Conservation (phyloP, 2,888 invertebrate genomes). For the Ophion slaviceki region DNA sequence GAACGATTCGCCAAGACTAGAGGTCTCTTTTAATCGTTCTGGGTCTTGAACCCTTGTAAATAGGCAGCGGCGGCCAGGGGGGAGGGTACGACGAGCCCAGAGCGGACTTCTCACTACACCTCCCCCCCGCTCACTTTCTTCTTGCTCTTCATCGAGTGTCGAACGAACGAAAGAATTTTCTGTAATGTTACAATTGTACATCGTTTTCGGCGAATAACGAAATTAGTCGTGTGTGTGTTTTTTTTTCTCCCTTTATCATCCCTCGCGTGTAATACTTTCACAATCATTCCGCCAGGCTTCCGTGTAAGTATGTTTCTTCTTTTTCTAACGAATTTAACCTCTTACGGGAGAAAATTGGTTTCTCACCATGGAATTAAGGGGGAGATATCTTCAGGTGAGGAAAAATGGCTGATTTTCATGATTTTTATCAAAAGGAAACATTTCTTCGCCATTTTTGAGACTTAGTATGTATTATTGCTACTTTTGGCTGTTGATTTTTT, state of each 20-base stretch:
- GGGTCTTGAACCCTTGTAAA: constrained; percentile 19
- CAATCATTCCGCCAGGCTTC: neutral
- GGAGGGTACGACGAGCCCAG: constrained; percentile 4
- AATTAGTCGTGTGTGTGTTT: neutral
- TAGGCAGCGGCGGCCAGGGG: neutral
- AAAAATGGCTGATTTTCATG: no score
- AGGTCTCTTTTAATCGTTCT: constrained; percentile 27
- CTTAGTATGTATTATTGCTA: no score
- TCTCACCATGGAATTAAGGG: no score
- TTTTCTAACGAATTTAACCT: no score
- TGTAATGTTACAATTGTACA: neutral
- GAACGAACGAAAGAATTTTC: neutral
- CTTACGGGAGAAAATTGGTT: no score
- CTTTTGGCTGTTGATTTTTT: no score
- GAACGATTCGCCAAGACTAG: constrained; percentile 12
- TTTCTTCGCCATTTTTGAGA: no score
- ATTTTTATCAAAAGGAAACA: no score
- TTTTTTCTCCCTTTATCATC: neutral
- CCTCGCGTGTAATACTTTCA: neutral
- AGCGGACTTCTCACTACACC: neutral
- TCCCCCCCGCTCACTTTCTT: neutral
- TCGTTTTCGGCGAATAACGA: neutral
- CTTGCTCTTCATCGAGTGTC: neutral
- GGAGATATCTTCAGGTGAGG: no score
- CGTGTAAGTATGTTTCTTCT: neutral